A percentile compares a stretch with the other conserved stretches of the same genome.
phyloP scores from a whole-genome alignment of 2,888 invertebrate species.

The Heliconius sara region DNA sequence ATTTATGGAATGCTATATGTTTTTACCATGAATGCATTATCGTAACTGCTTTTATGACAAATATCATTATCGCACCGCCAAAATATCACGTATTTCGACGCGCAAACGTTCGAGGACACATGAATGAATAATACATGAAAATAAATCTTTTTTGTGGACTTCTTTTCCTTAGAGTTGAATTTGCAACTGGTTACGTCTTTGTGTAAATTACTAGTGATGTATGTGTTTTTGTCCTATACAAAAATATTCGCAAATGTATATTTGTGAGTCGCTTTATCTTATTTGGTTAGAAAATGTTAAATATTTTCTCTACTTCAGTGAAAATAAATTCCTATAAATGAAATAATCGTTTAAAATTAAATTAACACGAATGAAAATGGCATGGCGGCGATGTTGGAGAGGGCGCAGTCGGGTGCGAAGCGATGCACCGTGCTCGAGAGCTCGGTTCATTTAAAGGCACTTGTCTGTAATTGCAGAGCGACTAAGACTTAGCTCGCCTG shows the following conservation, averaged over 20 bases:
- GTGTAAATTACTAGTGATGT: conserved; percentile 58
- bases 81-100: conserved; percentile 71
- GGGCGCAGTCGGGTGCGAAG: conserved; percentile 73
- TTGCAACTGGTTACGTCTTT: conserved; percentile 68
- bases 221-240: conserved; percentile 36
- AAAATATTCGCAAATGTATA: not conserved
- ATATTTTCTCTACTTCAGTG: conserved; percentile 18
- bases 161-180: conserved; percentile 68
- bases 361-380: conserved; percentile 72
- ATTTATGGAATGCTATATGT: conserved; percentile 9
- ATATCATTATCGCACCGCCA: conserved; percentile 74
- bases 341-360: conserved; percentile 68
- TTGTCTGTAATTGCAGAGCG: conserved; percentile 82
- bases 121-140: conserved; percentile 81
- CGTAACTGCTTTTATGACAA: conserved; percentile 63
- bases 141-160: conserved; percentile 77
- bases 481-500: conserved; percentile 76
- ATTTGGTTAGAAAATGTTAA: not conserved
- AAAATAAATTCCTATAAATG: conserved; percentile 47
- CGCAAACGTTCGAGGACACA: conserved; percentile 76
- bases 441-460: conserved; percentile 83
- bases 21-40: conserved; percentile 39
- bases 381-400: conserved; percentile 64
- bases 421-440: conserved; percentile 83
- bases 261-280: not conserved